Conservation (phyloP, 2,797 vertebrate species). For the Halcyon badia region DNA sequence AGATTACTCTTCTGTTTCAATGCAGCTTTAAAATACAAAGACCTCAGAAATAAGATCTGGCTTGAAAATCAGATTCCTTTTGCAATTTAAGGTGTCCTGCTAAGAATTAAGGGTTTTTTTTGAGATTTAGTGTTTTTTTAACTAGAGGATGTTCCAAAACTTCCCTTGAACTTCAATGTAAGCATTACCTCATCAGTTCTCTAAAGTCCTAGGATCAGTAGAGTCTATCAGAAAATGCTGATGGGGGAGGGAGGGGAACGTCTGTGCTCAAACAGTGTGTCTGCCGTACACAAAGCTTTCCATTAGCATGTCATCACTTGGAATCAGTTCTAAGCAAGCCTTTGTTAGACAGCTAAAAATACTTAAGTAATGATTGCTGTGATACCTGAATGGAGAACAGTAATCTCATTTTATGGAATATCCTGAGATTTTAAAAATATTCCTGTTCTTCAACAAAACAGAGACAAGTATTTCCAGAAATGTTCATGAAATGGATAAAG, state of each 20-base stretch:
- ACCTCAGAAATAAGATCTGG: not conserved
- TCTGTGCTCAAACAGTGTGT: not conserved
- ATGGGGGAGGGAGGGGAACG: not conserved
- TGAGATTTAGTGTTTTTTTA: not conserved
- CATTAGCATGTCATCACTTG: slow-evolving; percentile 52
- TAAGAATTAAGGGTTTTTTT: not conserved
- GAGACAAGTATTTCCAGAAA: not conserved
- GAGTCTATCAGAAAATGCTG: not conserved
- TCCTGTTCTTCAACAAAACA: not conserved
- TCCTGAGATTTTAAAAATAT: slow-evolving; percentile 39
- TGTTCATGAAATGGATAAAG: not conserved
- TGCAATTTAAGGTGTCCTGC: not conserved
- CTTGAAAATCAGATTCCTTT: not conserved
- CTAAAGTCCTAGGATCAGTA: not conserved
- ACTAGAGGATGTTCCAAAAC: not conserved
- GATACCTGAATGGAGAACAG: slow-evolving; percentile 26
- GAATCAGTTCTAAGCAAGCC: slow-evolving; percentile 41
- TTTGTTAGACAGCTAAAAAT: slow-evolving; percentile 2
- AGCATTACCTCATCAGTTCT: not conserved
- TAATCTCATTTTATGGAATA: not conserved
- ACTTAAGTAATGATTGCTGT: slow-evolving; percentile 16
- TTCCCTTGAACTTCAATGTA: not conserved
- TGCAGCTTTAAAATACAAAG: not conserved
- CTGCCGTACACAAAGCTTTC: slow-evolving; percentile 3
- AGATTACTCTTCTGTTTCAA: not conserved